Conservation (phyloP, 2,797 vertebrate genomes). For the Oreortyx pictus region DNA sequence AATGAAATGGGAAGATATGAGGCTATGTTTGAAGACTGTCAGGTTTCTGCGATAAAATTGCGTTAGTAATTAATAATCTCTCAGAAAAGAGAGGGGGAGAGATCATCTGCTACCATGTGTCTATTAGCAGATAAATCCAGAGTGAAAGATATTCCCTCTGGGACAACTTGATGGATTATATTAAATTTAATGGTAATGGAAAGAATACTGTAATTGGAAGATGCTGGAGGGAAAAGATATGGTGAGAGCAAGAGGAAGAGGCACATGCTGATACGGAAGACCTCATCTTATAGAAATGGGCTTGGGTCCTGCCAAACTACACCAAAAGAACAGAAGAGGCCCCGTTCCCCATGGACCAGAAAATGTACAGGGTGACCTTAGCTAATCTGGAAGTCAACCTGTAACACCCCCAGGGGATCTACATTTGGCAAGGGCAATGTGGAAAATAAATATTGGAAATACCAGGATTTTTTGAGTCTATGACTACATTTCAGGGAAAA, state of each 20-base stretch:
- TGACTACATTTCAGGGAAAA: constrained; percentile 39
- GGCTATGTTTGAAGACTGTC: constrained; percentile 62
- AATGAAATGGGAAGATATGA: constrained; percentile 45
- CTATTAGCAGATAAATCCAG: constrained; percentile 77
- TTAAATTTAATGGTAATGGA: constrained; percentile 75
- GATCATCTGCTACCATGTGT: constrained; percentile 66
- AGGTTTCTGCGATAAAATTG: constrained; percentile 71
- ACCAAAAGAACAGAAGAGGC: background rate
- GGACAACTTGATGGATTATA: constrained; percentile 75
- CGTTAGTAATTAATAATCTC: constrained; percentile 75
- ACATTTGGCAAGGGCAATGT: background rate
- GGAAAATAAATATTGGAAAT: constrained; percentile 67
- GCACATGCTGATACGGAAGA: background rate
- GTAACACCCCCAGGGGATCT: background rate
- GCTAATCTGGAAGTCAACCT: constrained; percentile 1
- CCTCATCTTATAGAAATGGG: background rate
- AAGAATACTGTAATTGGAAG: constrained; percentile 72
- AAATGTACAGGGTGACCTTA: background rate
- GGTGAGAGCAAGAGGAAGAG: constrained; percentile 37
- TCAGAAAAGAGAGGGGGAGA: constrained; percentile 50
- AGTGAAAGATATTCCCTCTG: constrained; percentile 74
- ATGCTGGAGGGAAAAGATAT: constrained; percentile 48
- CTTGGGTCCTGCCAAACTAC: background rate
- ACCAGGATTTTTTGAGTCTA: constrained; percentile 36
- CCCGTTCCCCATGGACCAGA: background rate